Conservation (phyloP, 2,888 invertebrate species). For the Xestia rhomboidea region DNA sequence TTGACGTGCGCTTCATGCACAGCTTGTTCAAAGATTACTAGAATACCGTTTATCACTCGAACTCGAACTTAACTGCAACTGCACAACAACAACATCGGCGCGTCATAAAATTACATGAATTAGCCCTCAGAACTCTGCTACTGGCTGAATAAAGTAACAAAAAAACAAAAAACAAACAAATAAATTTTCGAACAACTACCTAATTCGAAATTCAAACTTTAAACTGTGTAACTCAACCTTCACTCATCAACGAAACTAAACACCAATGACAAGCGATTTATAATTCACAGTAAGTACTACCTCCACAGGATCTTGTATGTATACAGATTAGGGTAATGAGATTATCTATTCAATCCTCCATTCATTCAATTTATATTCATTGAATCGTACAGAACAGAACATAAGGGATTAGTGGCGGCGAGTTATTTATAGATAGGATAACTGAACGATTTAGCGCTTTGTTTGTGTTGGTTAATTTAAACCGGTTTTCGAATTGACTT, state of each 20-base stretch:
- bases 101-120: too few species aligned
- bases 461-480: constrained; percentile 33
- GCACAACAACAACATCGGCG: too few species aligned
- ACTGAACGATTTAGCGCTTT: constrained; percentile 22
- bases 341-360: constrained; percentile 70
- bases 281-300: constrained; percentile 50
- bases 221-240: background rate
- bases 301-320: constrained; percentile 43
- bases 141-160: background rate
- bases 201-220: constrained; percentile 4
- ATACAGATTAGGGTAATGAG: constrained; percentile 74
- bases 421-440: constrained; percentile 62
- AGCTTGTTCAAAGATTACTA: too few species aligned
- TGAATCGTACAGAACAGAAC: constrained; percentile 67
- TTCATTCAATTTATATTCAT: constrained; percentile 76
- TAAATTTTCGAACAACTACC: background rate
- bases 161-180: constrained; percentile 8
- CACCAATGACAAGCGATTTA: constrained; percentile 49
- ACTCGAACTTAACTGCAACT: too few species aligned
- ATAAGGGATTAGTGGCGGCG: constrained; percentile 66
- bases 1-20: too few species aligned
- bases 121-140: background rate
- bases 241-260: constrained; percentile 34
- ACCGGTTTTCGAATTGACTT: constrained; percentile 1
- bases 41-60: too few species aligned